Percentiles rank a stretch among this genome's conserved stretches.
phyloP scores from a whole-genome alignment of 2,113 vertebrate species.

The Nansenia antarctica region DNA sequence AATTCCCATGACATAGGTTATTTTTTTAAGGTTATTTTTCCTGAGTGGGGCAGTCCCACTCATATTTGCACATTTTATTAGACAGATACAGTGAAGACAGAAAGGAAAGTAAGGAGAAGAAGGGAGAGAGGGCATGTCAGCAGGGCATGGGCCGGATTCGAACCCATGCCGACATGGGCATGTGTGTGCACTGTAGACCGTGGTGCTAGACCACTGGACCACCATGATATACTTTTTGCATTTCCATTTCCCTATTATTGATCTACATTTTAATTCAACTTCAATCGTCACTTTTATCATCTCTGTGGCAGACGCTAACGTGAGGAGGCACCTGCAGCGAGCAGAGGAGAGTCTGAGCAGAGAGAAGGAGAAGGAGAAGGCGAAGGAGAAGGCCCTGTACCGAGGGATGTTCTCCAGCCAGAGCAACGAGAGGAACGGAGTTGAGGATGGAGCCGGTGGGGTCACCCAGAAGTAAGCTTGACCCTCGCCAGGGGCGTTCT shows the following conservation, averaged over 20 bases:
- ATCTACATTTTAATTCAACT: not conserved
- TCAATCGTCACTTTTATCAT: not conserved
- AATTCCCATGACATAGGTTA: no score
- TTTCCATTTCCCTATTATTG: not conserved
- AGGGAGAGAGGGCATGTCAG: no score
- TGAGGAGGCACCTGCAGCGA: constrained; percentile 81
- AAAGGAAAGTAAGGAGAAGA: no score
- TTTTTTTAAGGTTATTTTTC: no score
- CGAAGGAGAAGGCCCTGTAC: constrained; percentile 84
- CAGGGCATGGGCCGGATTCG: no score
- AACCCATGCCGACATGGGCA: no score
- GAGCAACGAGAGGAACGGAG: constrained; percentile 29
- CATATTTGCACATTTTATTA: no score
- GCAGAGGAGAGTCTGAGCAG: constrained; percentile 79
- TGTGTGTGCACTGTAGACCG: no score
- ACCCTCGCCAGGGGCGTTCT: not conserved
- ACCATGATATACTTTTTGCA: no score
- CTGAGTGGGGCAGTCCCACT: no score
- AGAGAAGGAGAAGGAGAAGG: constrained; percentile 81
- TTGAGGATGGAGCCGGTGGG: constrained; percentile 25
- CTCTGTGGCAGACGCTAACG: constrained; percentile 75
- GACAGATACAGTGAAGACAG: no score
- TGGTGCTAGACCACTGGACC: no score
- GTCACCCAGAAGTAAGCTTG: constrained; percentile 34
- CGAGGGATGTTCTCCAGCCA: constrained; percentile 82